A percentile compares a stretch with the other conserved stretches of the same genome.
Conservation (phyloP, 2,797 vertebrate species). For the Amblyraja radiata region DNA sequence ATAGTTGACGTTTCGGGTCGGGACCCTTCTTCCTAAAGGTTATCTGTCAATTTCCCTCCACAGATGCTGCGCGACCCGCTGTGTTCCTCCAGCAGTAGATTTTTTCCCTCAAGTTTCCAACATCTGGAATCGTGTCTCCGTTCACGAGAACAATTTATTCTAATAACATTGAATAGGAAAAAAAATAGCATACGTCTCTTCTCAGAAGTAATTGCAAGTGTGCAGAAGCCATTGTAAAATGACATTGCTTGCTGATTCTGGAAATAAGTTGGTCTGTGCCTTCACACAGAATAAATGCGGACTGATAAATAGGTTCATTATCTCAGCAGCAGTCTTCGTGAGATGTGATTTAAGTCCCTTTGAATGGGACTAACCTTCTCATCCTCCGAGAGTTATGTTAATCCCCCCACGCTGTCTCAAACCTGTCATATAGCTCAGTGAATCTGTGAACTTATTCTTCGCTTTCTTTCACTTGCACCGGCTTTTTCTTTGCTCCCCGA, state of each 20-base stretch:
- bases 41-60: too few relatives aligned
- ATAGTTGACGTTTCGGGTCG: too few relatives aligned
- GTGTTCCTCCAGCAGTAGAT: too few relatives aligned
- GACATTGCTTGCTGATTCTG: neutral
- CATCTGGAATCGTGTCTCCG: too few relatives aligned
- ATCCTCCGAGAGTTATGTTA: neutral
- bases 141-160: neutral
- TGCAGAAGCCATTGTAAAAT: neutral
- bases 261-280: neutral
- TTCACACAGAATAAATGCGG: neutral
- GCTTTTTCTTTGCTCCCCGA: neutral
- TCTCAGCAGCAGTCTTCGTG: neutral
- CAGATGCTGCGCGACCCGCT: too few relatives aligned
- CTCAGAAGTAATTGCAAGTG: neutral
- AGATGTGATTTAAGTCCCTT: neutral
- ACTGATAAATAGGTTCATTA: slow-evolving; percentile 30
- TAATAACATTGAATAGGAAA: neutral
- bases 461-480: neutral
- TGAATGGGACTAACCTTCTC: neutral
- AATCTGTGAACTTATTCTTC: neutral
- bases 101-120: too few relatives aligned
- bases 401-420: neutral
- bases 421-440: neutral
- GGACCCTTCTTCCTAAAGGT: too few relatives aligned
- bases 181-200: neutral